Evolutionary conservation across 2,113 vertebrate genomes (phyloP).

Genomic region (Rhinoderma darwinii): DNA sequence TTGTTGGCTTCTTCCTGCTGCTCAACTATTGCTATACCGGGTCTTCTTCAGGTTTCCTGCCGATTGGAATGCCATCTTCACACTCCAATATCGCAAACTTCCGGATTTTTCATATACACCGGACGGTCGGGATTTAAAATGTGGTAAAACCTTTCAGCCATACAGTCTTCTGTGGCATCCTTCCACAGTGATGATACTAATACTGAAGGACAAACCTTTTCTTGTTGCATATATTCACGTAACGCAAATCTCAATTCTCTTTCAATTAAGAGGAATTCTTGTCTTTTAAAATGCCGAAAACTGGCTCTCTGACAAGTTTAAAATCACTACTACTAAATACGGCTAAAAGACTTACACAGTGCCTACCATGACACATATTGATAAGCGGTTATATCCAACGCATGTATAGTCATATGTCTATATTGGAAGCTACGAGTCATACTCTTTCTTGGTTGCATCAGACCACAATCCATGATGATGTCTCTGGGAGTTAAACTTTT

Average conservation of each 20-base stretch:
- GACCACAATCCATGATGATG: slow-evolving; percentile 4
- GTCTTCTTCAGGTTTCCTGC: background rate
- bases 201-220: background rate
- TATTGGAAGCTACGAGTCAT: slow-evolving; percentile 23
- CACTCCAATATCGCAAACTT: background rate
- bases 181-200: background rate
- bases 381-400: slow-evolving; percentile 2
- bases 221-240: background rate
- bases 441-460: slow-evolving; percentile 31
- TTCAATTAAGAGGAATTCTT: background rate
- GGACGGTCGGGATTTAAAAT: background rate
- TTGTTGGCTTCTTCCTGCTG: background rate
- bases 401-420: background rate
- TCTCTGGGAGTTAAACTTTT: slow-evolving; percentile 10
- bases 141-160: background rate
- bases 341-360: slow-evolving; percentile 17
- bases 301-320: background rate
- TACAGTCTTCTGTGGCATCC: background rate
- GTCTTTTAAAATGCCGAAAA: background rate
- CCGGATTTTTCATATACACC: background rate
- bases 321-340: slow-evolving; percentile 33
- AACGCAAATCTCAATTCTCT: background rate
- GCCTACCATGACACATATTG: slow-evolving; percentile 6
- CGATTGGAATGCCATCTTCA: background rate
- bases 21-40: background rate